phyloP scores from a whole-genome alignment of 2,888 invertebrate species.

The Zeuzera pyrina region DNA sequence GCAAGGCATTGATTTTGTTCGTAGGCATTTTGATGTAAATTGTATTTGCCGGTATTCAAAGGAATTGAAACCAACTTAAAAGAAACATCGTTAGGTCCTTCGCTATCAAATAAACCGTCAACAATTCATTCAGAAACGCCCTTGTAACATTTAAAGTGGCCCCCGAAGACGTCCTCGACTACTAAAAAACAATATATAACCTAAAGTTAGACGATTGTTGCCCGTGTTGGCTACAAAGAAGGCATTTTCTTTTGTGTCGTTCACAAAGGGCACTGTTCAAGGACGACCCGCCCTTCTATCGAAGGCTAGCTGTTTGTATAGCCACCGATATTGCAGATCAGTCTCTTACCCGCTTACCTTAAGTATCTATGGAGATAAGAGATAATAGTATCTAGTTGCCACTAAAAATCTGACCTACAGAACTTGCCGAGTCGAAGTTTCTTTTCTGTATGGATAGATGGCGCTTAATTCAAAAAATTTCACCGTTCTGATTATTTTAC shows the following conservation, averaged over 20 bases:
- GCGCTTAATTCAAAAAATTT: no score
- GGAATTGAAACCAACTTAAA: no score
- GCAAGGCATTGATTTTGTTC: no score
- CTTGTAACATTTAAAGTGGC: slow-evolving; percentile 8
- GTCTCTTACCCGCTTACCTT: slow-evolving; percentile 16
- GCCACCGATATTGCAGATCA: slow-evolving; percentile 50
- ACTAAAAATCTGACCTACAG: no score
- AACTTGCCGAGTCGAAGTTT: no score
- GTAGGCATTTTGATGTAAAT: no score
- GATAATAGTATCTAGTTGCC: no score
- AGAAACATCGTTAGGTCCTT: neutral
- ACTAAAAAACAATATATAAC: slow-evolving; percentile 23
- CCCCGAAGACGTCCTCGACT: slow-evolving; percentile 21
- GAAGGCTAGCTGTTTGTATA: slow-evolving; percentile 38
- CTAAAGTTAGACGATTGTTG: slow-evolving; percentile 27
- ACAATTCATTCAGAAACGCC: neutral
- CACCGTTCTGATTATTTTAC: no score
- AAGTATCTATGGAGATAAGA: no score
- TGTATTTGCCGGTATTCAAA: no score
- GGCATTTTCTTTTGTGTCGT: slow-evolving; percentile 45
- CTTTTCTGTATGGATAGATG: no score
- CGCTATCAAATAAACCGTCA: no score
- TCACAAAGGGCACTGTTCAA: slow-evolving; percentile 49
- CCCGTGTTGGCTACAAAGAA: slow-evolving; percentile 35
- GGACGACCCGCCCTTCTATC: slow-evolving; percentile 33